A percentile compares a stretch with the other conserved stretches of the same genome.
Evolutionary conservation across 2,113 vertebrate species (phyloP).

Genomic region (Aythya baeri): DNA sequence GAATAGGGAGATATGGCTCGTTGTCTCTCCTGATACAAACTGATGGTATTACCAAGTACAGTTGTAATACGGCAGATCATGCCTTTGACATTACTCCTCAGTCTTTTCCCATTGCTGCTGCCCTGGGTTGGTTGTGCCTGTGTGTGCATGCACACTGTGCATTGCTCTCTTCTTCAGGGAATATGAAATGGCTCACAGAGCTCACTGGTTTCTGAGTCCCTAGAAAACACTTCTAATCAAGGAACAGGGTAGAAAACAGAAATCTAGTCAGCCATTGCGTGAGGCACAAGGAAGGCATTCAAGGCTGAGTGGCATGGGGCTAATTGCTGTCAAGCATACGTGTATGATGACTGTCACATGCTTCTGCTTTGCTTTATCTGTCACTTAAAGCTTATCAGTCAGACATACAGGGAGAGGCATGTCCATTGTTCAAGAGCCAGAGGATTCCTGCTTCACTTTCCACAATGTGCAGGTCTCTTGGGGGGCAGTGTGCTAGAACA

Average conservation of each 20-base stretch:
- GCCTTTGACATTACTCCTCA: background rate
- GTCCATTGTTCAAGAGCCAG: background rate
- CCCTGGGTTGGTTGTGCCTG: background rate
- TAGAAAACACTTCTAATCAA: background rate
- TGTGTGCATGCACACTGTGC: background rate
- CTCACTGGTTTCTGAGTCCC: background rate
- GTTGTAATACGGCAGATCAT: background rate
- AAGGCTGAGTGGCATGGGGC: background rate
- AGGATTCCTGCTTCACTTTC: background rate
- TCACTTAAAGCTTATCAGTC: background rate
- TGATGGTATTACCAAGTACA: background rate
- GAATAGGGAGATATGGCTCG: background rate
- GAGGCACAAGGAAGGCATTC: background rate
- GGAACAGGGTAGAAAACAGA: background rate
- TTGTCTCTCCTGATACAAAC: background rate
- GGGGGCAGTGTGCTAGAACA: background rate
- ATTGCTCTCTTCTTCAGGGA: background rate
- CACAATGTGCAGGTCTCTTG: background rate
- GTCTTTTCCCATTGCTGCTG: background rate
- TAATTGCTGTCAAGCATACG: background rate
- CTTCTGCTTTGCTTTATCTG: background rate
- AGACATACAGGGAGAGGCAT: background rate
- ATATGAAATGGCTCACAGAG: background rate
- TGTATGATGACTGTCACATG: background rate
- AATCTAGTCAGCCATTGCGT: background rate